phyloP scores from a whole-genome alignment of 2,113 vertebrate genomes.

The Trematomus loennbergii region DNA sequence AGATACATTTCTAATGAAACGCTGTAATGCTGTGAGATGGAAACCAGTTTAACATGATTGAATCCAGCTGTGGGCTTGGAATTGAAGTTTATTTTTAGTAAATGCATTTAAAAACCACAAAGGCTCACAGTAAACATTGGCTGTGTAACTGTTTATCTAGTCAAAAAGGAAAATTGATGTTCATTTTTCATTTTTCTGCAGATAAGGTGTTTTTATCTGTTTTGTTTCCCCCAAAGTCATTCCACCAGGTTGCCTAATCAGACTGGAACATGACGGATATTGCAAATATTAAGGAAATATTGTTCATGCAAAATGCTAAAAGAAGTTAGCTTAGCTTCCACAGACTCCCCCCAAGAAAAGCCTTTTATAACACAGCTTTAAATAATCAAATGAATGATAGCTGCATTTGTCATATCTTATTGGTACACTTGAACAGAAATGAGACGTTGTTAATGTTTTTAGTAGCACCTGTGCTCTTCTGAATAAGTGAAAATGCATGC shows the following conservation, averaged over 20 bases:
- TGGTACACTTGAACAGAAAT: neutral
- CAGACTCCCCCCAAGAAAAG: neutral
- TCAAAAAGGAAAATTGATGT: neutral
- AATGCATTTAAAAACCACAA: neutral
- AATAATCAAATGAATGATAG: neutral
- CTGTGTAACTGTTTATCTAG: slow-evolving; percentile 3
- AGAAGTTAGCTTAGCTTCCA: neutral
- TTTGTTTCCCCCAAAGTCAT: too few species aligned
- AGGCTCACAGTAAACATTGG: slow-evolving; percentile 7
- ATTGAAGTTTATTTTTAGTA: neutral
- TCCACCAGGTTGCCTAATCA: too few species aligned
- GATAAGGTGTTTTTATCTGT: too few species aligned
- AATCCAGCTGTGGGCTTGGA: neutral
- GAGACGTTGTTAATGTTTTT: too few species aligned
- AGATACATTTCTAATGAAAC: neutral
- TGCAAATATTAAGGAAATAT: neutral
- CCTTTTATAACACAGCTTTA: neutral
- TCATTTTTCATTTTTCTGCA: too few species aligned
- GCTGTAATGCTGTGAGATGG: neutral
- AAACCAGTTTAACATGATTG: neutral
- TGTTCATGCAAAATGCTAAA: neutral
- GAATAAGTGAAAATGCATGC: neutral
- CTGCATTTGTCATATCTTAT: neutral
- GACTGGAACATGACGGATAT: too few species aligned
- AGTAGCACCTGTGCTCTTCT: neutral